Evolutionary conservation across 2,797 vertebrate genomes (phyloP).

Genomic region (Falco peregrinus): DNA sequence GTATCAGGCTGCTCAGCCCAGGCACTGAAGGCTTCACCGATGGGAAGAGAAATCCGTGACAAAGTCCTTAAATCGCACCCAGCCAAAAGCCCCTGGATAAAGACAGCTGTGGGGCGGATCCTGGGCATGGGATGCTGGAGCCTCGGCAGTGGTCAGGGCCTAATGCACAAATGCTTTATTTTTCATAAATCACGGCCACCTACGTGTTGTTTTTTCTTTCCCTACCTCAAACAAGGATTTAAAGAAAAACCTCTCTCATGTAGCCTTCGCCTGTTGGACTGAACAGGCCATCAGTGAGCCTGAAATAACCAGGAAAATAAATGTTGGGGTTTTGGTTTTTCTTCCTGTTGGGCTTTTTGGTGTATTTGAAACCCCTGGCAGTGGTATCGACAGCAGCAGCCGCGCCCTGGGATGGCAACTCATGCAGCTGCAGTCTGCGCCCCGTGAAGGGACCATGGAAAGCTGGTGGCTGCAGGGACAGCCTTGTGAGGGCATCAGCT

Average conservation of each 20-base stretch:
- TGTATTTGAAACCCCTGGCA: rapidly evolving
- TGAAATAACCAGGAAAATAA: neutral
- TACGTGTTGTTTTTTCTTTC: neutral
- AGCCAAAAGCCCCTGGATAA: neutral
- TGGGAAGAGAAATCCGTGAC: neutral
- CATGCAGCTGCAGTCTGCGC: neutral
- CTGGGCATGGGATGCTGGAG: neutral
- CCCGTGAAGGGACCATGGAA: neutral
- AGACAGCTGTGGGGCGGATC: neutral
- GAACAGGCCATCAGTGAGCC: rapidly evolving
- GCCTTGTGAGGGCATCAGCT: neutral
- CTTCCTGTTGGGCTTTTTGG: neutral
- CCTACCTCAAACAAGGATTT: neutral
- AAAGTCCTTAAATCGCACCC: neutral
- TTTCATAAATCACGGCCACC: neutral
- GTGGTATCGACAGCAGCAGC: too few relatives aligned
- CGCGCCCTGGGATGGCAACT: neutral
- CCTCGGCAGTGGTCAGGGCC: neutral
- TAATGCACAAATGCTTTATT: neutral
- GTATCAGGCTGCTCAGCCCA: neutral
- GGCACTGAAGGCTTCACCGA: neutral
- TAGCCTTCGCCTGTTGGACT: neutral
- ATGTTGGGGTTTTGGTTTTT: too few relatives aligned
- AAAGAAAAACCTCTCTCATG: neutral
- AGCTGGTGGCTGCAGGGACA: neutral